Percentiles rank a stretch among this genome's conserved stretches.
These are phyloP conservation scores for Crioceris asparagi DNA, from an alignment of 2,888 invertebrate species.

Conservation along the genomic window DNA sequence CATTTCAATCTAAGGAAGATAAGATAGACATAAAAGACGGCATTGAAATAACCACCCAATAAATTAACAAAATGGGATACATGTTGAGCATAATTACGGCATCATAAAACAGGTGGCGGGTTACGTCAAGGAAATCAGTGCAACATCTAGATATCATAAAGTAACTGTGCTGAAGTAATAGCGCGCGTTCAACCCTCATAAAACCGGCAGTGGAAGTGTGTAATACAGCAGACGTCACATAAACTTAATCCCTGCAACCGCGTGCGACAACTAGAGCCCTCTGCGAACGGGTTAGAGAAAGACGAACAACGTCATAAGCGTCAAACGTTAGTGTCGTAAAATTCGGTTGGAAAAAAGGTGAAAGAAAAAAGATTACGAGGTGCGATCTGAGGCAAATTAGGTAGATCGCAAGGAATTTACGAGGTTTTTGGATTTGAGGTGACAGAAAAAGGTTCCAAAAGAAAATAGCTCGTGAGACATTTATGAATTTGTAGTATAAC, in stretches of 20 bases:
- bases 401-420: too few species aligned
- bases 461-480: too few species aligned
- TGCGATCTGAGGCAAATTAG: too few species aligned
- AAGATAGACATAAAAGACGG: too few species aligned
- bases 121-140: conserved; percentile 34
- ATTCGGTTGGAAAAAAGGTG: conserved; percentile 34
- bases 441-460: too few species aligned
- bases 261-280: conserved; percentile 24
- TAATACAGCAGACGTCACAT: conserved; percentile 40
- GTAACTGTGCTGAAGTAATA: conserved; percentile 37
- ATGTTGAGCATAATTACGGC: not conserved
- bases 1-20: too few species aligned
- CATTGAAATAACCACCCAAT: too few species aligned
- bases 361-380: conserved; percentile 24
- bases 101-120: conserved; percentile 28
- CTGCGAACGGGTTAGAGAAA: conserved; percentile 24
- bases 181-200: conserved; percentile 39
- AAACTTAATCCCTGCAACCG: conserved; percentile 31
- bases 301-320: conserved; percentile 35
- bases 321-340: conserved; percentile 37
- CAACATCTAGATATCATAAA: conserved; percentile 35
- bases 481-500: too few species aligned
- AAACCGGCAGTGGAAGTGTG: conserved; percentile 40
- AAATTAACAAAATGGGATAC: too few species aligned
- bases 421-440: too few species aligned